phyloP scores from a whole-genome alignment of 53 echinoderm and acorn worm species.

The Luidia sarsii region DNA sequence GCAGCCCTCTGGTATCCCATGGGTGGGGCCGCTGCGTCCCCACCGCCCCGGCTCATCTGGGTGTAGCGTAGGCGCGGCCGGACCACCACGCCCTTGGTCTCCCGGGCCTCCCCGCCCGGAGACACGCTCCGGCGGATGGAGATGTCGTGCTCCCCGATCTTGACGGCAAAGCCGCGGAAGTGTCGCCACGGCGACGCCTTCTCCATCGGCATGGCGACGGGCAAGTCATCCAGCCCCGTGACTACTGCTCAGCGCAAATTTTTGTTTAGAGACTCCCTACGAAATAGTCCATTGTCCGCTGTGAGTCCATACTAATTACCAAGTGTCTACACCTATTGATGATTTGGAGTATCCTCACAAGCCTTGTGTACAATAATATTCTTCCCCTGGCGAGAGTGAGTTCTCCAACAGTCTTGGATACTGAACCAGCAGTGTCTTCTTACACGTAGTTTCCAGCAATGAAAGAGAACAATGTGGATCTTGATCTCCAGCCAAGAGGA shows the following conservation, averaged over 20 bases:
- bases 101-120: not conserved
- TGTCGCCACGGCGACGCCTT: not conserved
- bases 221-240: not conserved
- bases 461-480: no score
- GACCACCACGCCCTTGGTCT: not conserved
- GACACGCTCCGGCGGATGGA: constrained; percentile 18
- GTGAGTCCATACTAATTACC: constrained; percentile 1
- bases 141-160: constrained; percentile 32
- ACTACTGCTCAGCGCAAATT: no score
- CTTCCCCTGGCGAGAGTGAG: no score
- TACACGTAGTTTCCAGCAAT: no score
- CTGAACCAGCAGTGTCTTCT: no score
- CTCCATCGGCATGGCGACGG: not conserved
- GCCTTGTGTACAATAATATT: no score
- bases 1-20: constrained; percentile 26
- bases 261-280: not conserved
- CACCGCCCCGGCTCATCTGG: not conserved
- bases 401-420: no score
- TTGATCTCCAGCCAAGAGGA: no score
- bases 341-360: no score
- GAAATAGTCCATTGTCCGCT: not conserved
- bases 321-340: no score
- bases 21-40: not conserved
- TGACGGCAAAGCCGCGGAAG: constrained; percentile 33
- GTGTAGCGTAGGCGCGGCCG: constrained; percentile 33